Base-by-base conservation (phyloP, 2,888 invertebrate species). In the Anarsia innoxiella region DNA sequence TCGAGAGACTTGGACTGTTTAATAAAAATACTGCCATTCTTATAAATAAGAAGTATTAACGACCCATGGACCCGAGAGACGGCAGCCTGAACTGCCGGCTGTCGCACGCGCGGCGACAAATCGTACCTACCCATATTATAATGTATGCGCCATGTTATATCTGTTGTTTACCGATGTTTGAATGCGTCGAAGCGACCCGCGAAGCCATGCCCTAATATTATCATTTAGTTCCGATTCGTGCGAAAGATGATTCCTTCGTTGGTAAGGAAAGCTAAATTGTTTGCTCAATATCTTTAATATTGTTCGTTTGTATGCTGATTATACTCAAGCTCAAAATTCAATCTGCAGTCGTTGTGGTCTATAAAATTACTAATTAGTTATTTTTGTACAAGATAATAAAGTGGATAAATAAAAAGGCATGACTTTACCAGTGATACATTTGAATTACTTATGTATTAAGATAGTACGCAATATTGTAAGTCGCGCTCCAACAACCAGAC, bases 371-470 rank as follows among this genome's bases (percentile, higher is more conserved):
- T 63, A 59, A 53, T 77, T 63, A 59, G 53, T 78, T 76, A 75
- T 76, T 77, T 76, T 77, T 76, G 56, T 74, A 75, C 59, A 66
- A 53, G 57, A 52, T 50, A 49, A 48, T n/a, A 53, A 53, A 54
- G 49, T 47, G 54, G 42, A 48, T 44, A 40, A 42, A 44, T 44
- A 42, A 52, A 47, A 46, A 44, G 53, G 47, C 51, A 52, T 48
- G 45, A 51, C 39, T 45, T 46, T 58, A 55, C 54, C 62, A 57
- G 66, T 63, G 66, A 57, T 58, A 61, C 56, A 54, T 59, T 48
- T 53, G 40, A 57, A 60, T 55, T 52, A 50, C n/a, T n/a, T n/a
- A n/a, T n/a, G n/a, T n/a, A n/a, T n/a, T n/a, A n/a, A n/a, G n/a
- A n/a, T n/a, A n/a, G n/a, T n/a, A n/a, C n/a, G n/a, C 51, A 19